A percentile compares a stretch with the other conserved stretches of the same genome.
Conservation (phyloP, 2,888 invertebrate species). For the Campoplex capitator region DNA sequence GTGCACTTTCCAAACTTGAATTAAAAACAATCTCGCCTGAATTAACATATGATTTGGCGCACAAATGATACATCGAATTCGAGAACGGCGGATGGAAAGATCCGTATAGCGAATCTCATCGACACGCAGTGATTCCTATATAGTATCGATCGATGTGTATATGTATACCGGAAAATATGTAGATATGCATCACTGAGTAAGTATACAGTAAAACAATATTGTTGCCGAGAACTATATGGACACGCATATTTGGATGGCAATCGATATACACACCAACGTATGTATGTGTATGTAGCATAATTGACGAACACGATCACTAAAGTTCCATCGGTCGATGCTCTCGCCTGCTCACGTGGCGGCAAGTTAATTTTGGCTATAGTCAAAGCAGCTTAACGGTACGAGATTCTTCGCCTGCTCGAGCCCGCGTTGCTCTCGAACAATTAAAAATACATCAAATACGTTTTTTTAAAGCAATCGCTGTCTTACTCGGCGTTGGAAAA, state of each 20-base stretch:
- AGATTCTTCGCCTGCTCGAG: conserved; percentile 2
- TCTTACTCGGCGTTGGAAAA: neutral
- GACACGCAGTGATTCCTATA: conserved; percentile 4
- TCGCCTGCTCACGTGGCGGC: conserved; percentile 35
- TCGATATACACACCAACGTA: conserved; percentile 25
- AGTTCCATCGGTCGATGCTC: conserved; percentile 51
- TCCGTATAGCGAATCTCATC: neutral
- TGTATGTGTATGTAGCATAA: neutral
- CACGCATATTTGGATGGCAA: neutral
- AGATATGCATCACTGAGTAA: neutral
- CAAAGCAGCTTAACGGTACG: neutral
- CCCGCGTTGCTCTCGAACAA: neutral
- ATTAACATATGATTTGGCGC: neutral
- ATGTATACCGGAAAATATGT: conserved; percentile 5
- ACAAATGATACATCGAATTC: neutral
- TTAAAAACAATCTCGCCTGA: neutral
- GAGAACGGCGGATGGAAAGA: neutral
- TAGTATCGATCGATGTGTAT: neutral
- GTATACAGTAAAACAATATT: neutral
- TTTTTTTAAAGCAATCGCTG: neutral
- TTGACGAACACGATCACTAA: conserved; percentile 25
- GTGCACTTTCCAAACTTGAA: neutral
- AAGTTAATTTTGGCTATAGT: conserved; percentile 24
- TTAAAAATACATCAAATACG: neutral
- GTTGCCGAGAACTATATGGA: neutral